Base-by-base conservation (phyloP, 53 echinoderm and acorn worm species). In the Arbacia lixula region DNA sequence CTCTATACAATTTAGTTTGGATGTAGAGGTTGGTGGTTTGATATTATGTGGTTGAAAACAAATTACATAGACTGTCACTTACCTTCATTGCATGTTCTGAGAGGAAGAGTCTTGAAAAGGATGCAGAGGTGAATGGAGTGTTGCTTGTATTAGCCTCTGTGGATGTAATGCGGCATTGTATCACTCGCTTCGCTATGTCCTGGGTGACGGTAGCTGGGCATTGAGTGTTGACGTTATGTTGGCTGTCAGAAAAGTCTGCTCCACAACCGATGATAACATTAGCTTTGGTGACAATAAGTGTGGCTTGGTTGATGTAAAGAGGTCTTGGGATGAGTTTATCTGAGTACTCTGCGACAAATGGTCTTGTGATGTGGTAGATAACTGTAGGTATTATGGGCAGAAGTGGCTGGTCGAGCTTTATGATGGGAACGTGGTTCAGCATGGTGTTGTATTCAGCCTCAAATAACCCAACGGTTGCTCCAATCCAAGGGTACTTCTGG, bases 401-500 rank as follows among this genome's bases (percentile, higher is more conserved):
- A 58, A 86, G 75, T 74, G 86, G 86, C 60, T 86, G 76, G 29
- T 86, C 75, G 4, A 86, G 63, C 37, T 31, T 55, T 28, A 86
- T 61, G 60, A 86, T 86, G 42, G 77, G 86, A 50, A 62, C 34
- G 28, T 86, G 60, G 46, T 86, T 86, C 0, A 76, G 61, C 80
- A 80, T 87, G 35, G 66, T 78, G 19, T 87, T 77, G 65, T 77
- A 87, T 79, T 87, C 80, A 64, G 87, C 32, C 79, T 87, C 79
- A 66, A 77, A 87, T 36, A 87, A 52, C 26, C 87, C 87, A 54
- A 87, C 87, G 36, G 52, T 79, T 62, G 87, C 63, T 63, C 87
- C 87, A 86, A 77, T 79, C 77, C 78, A 87, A 39, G 87, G 66
- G 53, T 64, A 77, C 52, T 77, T 78, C 30, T 87, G 87, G 53